phyloP scores from a whole-genome alignment of 1,140 invertebrate species.

The Monomorium pharaonis region DNA sequence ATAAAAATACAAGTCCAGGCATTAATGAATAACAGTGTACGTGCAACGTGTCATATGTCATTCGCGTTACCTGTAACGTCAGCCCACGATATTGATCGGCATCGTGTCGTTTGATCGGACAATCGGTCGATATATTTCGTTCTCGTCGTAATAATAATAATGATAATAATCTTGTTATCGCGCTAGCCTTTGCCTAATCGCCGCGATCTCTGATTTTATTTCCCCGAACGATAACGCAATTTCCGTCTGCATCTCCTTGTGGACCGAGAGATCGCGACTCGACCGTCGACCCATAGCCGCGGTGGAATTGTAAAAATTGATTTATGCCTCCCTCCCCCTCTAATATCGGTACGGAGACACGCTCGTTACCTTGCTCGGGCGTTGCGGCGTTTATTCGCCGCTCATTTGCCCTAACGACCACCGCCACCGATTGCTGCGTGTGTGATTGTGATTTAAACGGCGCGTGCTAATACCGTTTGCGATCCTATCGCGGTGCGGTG shows the following conservation, averaged over 20 bases:
- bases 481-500: not conserved
- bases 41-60: no score
- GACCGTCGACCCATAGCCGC: slow-evolving; percentile 41
- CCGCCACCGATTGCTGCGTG: slow-evolving; percentile 37
- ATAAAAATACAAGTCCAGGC: no score
- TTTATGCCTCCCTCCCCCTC: slow-evolving; percentile 16
- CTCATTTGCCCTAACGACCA: slow-evolving; percentile 43
- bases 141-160: no score
- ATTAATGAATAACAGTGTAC: no score
- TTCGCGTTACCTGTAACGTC: no score
- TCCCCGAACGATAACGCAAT: not conserved
- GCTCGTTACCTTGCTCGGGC: not conserved
- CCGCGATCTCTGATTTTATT: not conserved
- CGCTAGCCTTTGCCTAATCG: not conserved
- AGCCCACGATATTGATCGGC: no score
- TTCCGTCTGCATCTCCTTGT: not conserved
- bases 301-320: slow-evolving; percentile 46
- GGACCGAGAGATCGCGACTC: not conserved
- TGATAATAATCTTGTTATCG: not conserved
- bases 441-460: slow-evolving; percentile 44
- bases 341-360: slow-evolving; percentile 13
- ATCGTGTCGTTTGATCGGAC: no score
- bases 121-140: no score
- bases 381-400: slow-evolving; percentile 31
- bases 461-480: slow-evolving; percentile 34